Conservation (phyloP, 2,113 vertebrate species). For the Barbus barbus region DNA sequence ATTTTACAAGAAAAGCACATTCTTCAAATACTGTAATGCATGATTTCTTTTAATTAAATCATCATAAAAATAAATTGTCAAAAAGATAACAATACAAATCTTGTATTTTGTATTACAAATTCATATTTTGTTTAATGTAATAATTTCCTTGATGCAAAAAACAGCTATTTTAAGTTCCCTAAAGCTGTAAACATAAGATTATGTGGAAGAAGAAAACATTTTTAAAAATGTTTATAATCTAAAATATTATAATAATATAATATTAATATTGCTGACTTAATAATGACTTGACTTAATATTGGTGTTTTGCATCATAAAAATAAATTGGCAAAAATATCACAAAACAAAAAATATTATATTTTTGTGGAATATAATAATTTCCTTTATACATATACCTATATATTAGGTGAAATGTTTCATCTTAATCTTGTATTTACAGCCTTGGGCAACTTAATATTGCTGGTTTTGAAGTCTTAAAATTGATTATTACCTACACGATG, state of each 20-base stretch:
- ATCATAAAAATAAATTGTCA: background rate
- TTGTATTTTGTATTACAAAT: too few relatives aligned
- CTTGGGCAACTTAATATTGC: background rate
- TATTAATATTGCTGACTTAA: too few relatives aligned
- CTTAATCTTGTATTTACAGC: background rate
- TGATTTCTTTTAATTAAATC: background rate
- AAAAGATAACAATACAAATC: background rate
- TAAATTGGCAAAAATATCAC: background rate
- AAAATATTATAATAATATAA: too few relatives aligned
- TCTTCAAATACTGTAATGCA: background rate
- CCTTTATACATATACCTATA: background rate
- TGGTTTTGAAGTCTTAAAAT: slow-evolving; percentile 9
- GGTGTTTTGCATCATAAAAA: too few relatives aligned
- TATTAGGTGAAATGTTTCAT: background rate
- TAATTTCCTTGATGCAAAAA: background rate
- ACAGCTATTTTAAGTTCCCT: too few relatives aligned
- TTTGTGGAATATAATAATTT: background rate
- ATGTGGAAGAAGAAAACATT: background rate
- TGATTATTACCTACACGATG: background rate
- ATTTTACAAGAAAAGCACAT: background rate
- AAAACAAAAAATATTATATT: background rate
- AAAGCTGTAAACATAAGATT: too few relatives aligned
- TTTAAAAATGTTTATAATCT: too few relatives aligned
- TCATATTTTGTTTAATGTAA: background rate
- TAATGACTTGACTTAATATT: too few relatives aligned